Evolutionary conservation across 2,113 vertebrate genomes (phyloP), one percentile per base, ranked within the genome.

Genomic region (Podarcis cretensis): DNA sequence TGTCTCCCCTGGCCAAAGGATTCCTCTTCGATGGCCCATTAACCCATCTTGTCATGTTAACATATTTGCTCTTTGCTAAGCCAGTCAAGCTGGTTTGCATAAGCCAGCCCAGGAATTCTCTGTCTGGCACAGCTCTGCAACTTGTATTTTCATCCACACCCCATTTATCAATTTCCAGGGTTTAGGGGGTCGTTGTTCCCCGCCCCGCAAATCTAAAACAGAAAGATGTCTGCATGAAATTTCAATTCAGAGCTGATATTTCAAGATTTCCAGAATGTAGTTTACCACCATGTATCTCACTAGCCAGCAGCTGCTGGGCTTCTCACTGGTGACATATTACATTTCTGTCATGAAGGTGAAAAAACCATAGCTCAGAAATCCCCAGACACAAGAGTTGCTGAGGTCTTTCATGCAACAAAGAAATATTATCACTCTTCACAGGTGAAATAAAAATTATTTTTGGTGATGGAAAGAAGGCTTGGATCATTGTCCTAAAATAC

Each of bases 261-360:
- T 90, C 75, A 81, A 37, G 69, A 54, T 37, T 91, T 91, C 27
- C 37, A 84, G 21, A 2, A 57, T 18, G 13, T 40, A 88, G 57
- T 30, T 40, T 43, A 37, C 35, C 14, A n/a, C 35, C 9, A 8
- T 76, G 76, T 76, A 85, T 85, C 84, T 85, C 21, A 2, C 69
- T n/a, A n/a, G 57, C 32, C 59, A 82, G 80, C 37, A 83, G 71
- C 57, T 88, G 69, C 59, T 54, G 71, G 68, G 54, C 59, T 35
- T 77, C 86, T 96, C 65, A 77, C 54, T 81, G 94, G 76, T 93
- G 89, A 95, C 88, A 43, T 96, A 96, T 96, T 96, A 95, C 75
- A 73, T 96, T 95, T 96, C 92, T 81, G 32, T 94, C 77, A 83
- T 66, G 93, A 94, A 73, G 83, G 90, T 89, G 80, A 93, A 96